Conservation (phyloP, 1,140 invertebrate genomes). For the Sarcophaga peregrina region DNA sequence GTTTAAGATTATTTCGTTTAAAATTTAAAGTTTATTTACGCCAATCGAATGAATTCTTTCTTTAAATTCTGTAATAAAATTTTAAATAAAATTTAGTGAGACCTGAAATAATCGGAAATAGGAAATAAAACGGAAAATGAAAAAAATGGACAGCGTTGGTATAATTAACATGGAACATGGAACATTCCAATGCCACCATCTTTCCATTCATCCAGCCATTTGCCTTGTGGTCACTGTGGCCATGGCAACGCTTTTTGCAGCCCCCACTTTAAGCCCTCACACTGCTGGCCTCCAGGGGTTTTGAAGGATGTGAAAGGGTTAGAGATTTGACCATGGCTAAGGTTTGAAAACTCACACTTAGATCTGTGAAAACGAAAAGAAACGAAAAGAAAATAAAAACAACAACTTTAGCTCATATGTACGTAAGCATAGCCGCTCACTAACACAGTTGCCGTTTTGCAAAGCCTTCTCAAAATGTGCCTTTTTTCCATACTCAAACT, state of each 20-base stretch:
- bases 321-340: constrained; percentile 38
- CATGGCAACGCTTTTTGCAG: not conserved
- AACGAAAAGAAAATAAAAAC: not conserved
- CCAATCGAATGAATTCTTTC: constrained; percentile 12
- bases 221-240: not conserved
- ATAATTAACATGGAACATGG: constrained; percentile 35
- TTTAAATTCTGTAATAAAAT: not conserved
- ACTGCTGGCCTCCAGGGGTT: constrained; percentile 14
- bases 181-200: not conserved
- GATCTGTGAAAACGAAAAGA: not conserved
- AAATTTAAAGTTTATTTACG: not conserved
- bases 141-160: constrained; percentile 29
- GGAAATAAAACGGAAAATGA: not conserved
- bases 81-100: constrained; percentile 38
- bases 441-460: constrained; percentile 5
- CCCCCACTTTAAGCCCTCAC: not conserved
- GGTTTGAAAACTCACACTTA: constrained; percentile 39
- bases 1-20: not conserved
- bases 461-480: constrained; percentile 7
- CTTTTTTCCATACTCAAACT: constrained; percentile 10
- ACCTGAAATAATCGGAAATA: constrained; percentile 34
- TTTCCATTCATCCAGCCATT: not conserved
- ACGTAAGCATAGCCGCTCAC: not conserved
- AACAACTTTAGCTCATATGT: not conserved
- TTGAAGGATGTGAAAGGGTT: constrained; percentile 30